Base-by-base conservation (phyloP, 2,113 vertebrate genomes). In the Paratilapia polleni region DNA sequence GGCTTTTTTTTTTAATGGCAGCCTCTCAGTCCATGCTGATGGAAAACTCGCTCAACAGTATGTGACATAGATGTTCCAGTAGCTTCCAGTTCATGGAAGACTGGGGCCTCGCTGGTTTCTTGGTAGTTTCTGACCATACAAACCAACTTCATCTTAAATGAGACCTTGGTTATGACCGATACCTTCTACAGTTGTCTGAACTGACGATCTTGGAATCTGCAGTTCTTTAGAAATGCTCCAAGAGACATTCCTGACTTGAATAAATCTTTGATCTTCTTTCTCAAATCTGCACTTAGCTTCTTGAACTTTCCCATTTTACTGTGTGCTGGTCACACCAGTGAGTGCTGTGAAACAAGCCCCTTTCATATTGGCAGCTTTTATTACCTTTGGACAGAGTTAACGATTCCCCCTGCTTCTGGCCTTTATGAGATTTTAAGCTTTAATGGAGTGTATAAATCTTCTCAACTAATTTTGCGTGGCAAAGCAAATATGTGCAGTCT, bases 361-460 rank as follows among this genome's bases (percentile, higher is more conserved):
- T 52, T 73, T 73, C 3, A 73, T 8, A 73, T 54, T 54, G 47
- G 47, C 47, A 73, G 26, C 52, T 34, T 73, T 31, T 54, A 54
- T 73, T 73, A 54, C 68, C 68, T 73, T 31, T 54, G 47, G 47
- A 73, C 47, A 73, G 26, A n/a, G 47, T 26, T n/a, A 54, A 73
- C 47, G 4, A 17, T 52, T 52, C 43, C 47, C 43, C 26, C 68
- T n/a, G 68, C 26, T n/a, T 73, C 68, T n/a, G 11, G 47, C 68
- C 68, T 73, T 73, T 73, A 73, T 73, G 47, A 73, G 47, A 31
- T 31, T 73, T 73, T 54, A 52, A 14, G 68, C 64, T 73, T 54
- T 73, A 73, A 73, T 73, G 26, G 68, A 52, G 24, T 73, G 43
- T 31, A 73, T 73, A 73, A 73, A 73, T 73, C 68, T 54, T 73